Base-by-base conservation (phyloP, 2,888 invertebrate species). In the Furcula furcula region DNA sequence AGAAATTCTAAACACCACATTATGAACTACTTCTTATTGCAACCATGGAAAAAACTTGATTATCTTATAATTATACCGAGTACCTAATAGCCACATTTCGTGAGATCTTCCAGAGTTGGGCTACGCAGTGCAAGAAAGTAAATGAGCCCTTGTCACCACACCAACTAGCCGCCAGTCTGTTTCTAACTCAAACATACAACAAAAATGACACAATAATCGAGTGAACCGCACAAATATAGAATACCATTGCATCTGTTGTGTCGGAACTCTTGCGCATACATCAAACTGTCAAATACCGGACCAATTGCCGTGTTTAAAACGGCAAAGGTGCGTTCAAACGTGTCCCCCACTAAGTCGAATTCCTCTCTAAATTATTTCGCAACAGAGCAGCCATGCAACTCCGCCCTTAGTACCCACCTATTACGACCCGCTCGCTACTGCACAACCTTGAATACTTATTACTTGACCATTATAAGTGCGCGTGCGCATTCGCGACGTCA, bases 341-440 rank as follows among this genome's bases (percentile, higher is more conserved):
- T 65, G 76, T 77, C 77, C 82, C 65, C 81, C 81, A 76, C 82
- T 80, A 60, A 55, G 22, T 58, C 53, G 64, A 75, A 79, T 80
- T 82, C 81, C 70, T 47, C 50, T 40, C 28, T 16, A 28, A 42
- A 40, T 35, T 22, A 37, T 84, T 84, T 75, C 78, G 80, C 81
- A 85, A 84, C 40, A 26, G 39, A 51, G 35, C 41, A 33, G 29
- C 29, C 55, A 55, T 42, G 46, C 66, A 70, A 71, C 75, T 72
- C 84, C 86, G 86, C 87, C 87, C 81, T 70, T 55, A 55, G 54
- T 62, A 72, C 76, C 80, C 76, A 77, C 81, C 84, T 80, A 85
- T 84, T 82, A 85, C 60, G 34, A n/a, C n/a, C 67, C 76, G 59
- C 52, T 74, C 79, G 87, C 87, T 87, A 87, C 86, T 46, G 85